A percentile compares a stretch with the other conserved stretches of the same genome.
Evolutionary conservation across 2,113 vertebrate species (phyloP).

Genomic region (Regulus satrapa): DNA sequence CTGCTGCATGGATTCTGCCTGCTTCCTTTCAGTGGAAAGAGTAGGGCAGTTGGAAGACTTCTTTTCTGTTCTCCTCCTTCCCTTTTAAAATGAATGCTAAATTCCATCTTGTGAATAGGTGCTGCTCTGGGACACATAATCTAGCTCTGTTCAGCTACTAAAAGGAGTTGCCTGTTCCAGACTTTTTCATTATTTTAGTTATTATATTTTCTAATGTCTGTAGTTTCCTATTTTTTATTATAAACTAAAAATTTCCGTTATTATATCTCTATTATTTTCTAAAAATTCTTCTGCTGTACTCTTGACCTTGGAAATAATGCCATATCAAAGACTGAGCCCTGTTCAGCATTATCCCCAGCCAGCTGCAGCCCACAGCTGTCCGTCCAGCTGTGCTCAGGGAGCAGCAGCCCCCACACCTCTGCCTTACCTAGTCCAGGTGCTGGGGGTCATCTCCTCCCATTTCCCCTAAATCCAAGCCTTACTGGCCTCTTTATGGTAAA

Average conservation of each 20-base stretch:
- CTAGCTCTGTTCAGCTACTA: background rate
- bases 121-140: background rate
- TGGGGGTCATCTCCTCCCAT: background rate
- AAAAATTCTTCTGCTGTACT: background rate
- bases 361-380: background rate
- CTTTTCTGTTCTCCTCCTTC: background rate
- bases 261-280: background rate
- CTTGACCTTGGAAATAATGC: background rate
- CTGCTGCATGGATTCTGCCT: background rate
- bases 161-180: background rate
- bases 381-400: background rate
- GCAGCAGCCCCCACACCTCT: background rate
- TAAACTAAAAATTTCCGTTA: background rate
- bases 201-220: background rate
- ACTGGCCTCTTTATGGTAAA: background rate
- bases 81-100: background rate
- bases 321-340: background rate
- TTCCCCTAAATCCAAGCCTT: background rate
- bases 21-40: background rate
- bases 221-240: background rate
- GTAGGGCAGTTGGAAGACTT: background rate
- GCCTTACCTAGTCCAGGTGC: rapidly evolving
- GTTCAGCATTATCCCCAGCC: background rate
- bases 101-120: background rate
- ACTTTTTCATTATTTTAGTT: background rate